Percentiles rank a stretch among this genome's conserved stretches.
Conservation (phyloP, 2,888 invertebrate species). For the Lasioglossum oenotherae region DNA sequence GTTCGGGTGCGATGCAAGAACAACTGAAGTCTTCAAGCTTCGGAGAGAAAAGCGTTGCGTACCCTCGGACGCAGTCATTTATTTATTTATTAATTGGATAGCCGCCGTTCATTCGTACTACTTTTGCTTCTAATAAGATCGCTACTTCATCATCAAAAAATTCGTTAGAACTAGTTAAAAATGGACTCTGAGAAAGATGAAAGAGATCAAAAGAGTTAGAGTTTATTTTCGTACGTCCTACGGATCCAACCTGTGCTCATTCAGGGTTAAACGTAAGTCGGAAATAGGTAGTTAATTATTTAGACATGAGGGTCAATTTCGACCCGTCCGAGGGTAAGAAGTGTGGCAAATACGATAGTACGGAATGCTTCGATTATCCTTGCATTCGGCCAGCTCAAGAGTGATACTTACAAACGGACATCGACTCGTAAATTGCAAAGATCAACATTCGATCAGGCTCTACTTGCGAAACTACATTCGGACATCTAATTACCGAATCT, state of each 20-base stretch:
- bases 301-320: neutral
- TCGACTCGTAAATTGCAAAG: constrained; percentile 30
- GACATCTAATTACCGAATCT: constrained; percentile 65
- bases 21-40: constrained; percentile 40
- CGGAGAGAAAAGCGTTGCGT: neutral
- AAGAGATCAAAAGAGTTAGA: neutral
- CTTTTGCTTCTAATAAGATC: neutral
- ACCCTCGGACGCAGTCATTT: neutral
- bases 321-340: neutral
- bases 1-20: constrained; percentile 47
- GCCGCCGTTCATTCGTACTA: neutral
- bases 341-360: neutral
- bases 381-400: constrained; percentile 33
- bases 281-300: neutral
- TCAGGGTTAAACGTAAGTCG: neutral
- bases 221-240: neutral
- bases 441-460: constrained; percentile 3
- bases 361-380: constrained; percentile 52
- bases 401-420: constrained; percentile 36
- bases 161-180: neutral
- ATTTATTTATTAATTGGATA: neutral
- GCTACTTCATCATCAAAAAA: neutral
- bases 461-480: constrained; percentile 40
- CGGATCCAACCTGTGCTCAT: neutral
- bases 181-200: neutral